Evolutionary conservation across 2,888 invertebrate genomes (phyloP).

Genomic region (Macrosiphum euphorbiae): DNA sequence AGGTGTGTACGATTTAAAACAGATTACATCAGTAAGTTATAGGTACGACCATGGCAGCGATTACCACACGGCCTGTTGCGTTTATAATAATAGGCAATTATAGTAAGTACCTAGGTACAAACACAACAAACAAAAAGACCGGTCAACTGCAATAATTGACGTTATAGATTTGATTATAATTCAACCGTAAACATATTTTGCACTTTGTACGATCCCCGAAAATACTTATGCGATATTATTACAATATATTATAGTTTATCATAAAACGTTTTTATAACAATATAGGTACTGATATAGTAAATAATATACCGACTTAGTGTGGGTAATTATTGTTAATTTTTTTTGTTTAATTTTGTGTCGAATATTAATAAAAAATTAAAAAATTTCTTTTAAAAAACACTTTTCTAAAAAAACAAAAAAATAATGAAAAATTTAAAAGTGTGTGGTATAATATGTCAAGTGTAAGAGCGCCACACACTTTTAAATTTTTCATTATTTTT

Average conservation of each 20-base stretch:
- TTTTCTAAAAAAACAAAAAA: too few relatives aligned
- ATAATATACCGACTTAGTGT: neutral
- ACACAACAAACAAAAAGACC: neutral
- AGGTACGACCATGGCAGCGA: neutral
- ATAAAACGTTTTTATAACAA: neutral
- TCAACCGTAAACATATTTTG: neutral
- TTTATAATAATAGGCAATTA: neutral
- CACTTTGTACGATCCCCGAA: neutral
- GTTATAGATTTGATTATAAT: neutral
- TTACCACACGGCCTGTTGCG: neutral
- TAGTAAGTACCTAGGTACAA: neutral
- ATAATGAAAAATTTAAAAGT: too few relatives aligned
- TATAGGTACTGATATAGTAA: neutral
- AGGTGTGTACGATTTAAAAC: neutral
- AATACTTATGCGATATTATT: neutral
- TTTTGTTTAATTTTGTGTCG: neutral
- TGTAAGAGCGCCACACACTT: too few relatives aligned
- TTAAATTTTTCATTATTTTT: too few relatives aligned
- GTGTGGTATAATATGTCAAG: too few relatives aligned
- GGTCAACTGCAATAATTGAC: neutral
- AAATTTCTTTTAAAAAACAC: too few relatives aligned
- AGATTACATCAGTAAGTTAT: constrained; percentile 3
- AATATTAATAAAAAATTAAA: too few relatives aligned
- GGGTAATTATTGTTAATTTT: neutral
- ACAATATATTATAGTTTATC: neutral